A percentile compares a stretch with the other conserved stretches of the same genome.
phyloP scores from a whole-genome alignment of 2,888 invertebrate species.

The Tinea semifulvella region DNA sequence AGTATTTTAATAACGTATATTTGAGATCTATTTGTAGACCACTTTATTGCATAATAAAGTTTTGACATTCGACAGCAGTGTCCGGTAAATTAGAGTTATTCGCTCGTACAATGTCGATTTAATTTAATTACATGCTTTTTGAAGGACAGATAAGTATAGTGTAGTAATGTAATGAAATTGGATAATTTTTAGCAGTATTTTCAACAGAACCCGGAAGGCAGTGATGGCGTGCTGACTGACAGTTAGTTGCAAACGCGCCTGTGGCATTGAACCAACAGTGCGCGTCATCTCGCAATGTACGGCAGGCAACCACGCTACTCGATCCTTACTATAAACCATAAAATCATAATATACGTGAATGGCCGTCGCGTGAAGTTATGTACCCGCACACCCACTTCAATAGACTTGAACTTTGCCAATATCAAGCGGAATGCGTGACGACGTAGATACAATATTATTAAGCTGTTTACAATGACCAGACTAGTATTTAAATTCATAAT shows the following conservation, averaged over 20 bases:
- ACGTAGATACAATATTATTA: conserved; percentile 3
- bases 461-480: conserved; percentile 5
- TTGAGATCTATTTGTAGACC: neutral
- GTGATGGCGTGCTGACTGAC: conserved; percentile 9
- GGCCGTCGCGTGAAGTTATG: conserved; percentile 10
- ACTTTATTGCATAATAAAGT: neutral
- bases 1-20: neutral
- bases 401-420: conserved; percentile 8
- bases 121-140: neutral
- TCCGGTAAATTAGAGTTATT: neutral
- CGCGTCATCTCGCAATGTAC: conserved; percentile 4
- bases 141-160: neutral
- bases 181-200: conserved; percentile 1
- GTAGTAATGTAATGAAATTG: conserved; percentile 6
- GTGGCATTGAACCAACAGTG: conserved; percentile 11
- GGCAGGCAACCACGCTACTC: conserved; percentile 3
- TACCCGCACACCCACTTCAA: conserved; percentile 1
- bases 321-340: conserved; percentile 12
- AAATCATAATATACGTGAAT: conserved; percentile 5
- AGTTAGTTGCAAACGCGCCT: conserved; percentile 10
- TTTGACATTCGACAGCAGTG: neutral
- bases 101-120: conserved; percentile 1
- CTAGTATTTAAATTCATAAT: neutral
- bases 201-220: conserved; percentile 6
- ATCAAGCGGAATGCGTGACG: conserved; percentile 8